A percentile compares a stretch with the other conserved stretches of the same genome.
phyloP scores from a whole-genome alignment of 2,888 invertebrate species.

The Stenolophus ochropezus region DNA sequence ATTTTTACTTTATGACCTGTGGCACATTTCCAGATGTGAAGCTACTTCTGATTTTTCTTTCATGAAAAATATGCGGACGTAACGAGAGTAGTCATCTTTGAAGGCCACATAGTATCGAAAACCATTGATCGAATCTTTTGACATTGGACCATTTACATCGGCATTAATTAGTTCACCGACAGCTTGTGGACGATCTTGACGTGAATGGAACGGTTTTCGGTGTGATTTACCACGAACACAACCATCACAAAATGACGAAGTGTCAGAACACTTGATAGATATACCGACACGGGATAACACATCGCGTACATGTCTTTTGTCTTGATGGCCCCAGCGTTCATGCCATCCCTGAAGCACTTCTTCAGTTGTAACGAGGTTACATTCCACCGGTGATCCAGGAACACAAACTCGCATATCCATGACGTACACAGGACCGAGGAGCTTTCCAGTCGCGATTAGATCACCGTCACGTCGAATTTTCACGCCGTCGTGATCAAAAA shows the following conservation, averaged over 20 bases:
- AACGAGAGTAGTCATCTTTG: slow-evolving; percentile 63
- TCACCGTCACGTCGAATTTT: slow-evolving; percentile 58
- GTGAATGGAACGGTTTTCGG: slow-evolving; percentile 54
- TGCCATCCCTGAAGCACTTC: slow-evolving; percentile 64
- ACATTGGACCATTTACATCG: too few species aligned
- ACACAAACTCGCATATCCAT: slow-evolving; percentile 62
- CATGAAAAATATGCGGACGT: slow-evolving; percentile 62
- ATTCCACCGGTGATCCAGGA: slow-evolving; percentile 57
- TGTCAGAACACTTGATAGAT: slow-evolving; percentile 61
- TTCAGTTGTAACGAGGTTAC: slow-evolving; percentile 62
- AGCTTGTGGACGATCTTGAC: too few species aligned
- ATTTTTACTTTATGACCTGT: too few species aligned
- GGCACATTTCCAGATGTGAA: slow-evolving; percentile 61
- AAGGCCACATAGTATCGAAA: slow-evolving; percentile 63
- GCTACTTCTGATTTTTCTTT: slow-evolving; percentile 61
- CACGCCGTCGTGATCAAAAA: slow-evolving; percentile 61
- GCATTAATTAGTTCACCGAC: too few species aligned
- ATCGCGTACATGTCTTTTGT: slow-evolving; percentile 63
- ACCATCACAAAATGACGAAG: slow-evolving; percentile 60
- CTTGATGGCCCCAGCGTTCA: slow-evolving; percentile 64
- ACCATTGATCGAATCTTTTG: too few species aligned
- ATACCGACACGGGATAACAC: slow-evolving; percentile 62
- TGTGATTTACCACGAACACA: slow-evolving; percentile 57
- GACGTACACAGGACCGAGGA: slow-evolving; percentile 60
- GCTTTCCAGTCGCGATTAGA: slow-evolving; percentile 61